phyloP scores from a whole-genome alignment of 2,113 vertebrate species.

The Myocastor coypus region DNA sequence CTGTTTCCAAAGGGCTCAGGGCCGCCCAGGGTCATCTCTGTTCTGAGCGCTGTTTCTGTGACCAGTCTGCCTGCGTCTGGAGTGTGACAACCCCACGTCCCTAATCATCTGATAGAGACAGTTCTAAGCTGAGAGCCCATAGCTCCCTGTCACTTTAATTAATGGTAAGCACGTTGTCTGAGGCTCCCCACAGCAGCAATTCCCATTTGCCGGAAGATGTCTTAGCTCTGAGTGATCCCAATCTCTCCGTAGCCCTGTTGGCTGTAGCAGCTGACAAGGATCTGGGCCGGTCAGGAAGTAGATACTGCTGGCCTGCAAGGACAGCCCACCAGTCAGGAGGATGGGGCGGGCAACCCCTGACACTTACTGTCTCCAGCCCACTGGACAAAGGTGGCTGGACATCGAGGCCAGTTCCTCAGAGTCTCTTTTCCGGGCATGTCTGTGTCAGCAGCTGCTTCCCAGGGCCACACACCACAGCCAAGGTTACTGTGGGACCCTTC shows the following conservation, averaged over 20 bases:
- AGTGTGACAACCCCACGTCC: slow-evolving; percentile 52
- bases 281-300: background rate
- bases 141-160: slow-evolving; percentile 67
- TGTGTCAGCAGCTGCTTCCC: background rate
- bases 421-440: background rate
- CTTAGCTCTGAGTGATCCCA: slow-evolving; percentile 34
- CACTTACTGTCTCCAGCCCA: background rate
- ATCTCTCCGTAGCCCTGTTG: background rate
- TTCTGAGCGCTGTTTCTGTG: background rate
- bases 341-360: rapidly evolving
- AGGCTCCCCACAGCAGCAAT: slow-evolving; percentile 25
- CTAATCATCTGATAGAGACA: slow-evolving; percentile 53
- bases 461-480: background rate
- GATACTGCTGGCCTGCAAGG: background rate
- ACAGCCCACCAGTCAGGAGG: background rate
- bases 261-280: background rate
- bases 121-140: slow-evolving; percentile 10
- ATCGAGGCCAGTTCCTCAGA: background rate
- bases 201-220: background rate
- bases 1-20: background rate
- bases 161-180: slow-evolving; percentile 7
- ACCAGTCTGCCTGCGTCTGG: background rate
- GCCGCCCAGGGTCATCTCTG: background rate
- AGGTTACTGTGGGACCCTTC: background rate
- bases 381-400: background rate